Percentiles rank a stretch among this genome's conserved stretches.
Conservation (phyloP, 2,797 vertebrate species). For the Petrocephalus sullivani region DNA sequence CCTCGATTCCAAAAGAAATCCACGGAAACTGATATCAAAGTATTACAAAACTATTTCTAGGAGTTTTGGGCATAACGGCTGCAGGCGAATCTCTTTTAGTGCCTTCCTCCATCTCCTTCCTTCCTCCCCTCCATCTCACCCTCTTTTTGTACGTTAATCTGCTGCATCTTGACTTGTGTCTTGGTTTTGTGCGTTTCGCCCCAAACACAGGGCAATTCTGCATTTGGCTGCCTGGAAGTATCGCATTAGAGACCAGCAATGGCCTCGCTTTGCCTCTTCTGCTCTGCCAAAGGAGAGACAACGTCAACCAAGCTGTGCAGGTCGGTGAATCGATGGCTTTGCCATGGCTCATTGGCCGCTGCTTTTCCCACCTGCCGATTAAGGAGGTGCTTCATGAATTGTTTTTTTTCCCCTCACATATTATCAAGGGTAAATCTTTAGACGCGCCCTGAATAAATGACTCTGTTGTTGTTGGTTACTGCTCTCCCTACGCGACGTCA, state of each 20-base stretch:
- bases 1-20: background rate
- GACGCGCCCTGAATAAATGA: background rate
- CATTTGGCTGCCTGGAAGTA: background rate
- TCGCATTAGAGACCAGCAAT: background rate
- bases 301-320: slow-evolving; percentile 7
- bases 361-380: background rate
- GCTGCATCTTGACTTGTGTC: background rate
- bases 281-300: background rate
- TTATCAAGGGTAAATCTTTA: background rate
- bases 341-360: background rate
- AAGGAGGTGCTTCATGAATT: too few relatives aligned
- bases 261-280: slow-evolving; percentile 26
- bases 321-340: slow-evolving; percentile 5
- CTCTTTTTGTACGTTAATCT: background rate
- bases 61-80: background rate
- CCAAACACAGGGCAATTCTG: background rate
- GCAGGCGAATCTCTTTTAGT: background rate
- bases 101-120: background rate
- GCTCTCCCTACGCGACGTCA: background rate
- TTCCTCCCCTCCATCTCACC: background rate
- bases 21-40: background rate
- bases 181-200: background rate
- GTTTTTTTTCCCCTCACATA: background rate
- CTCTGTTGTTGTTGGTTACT: background rate
- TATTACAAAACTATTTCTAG: background rate